These are phyloP conservation scores for Drosophila prolongata DNA, from an alignment of 2,888 invertebrate genomes.

Conservation along the genomic window DNA sequence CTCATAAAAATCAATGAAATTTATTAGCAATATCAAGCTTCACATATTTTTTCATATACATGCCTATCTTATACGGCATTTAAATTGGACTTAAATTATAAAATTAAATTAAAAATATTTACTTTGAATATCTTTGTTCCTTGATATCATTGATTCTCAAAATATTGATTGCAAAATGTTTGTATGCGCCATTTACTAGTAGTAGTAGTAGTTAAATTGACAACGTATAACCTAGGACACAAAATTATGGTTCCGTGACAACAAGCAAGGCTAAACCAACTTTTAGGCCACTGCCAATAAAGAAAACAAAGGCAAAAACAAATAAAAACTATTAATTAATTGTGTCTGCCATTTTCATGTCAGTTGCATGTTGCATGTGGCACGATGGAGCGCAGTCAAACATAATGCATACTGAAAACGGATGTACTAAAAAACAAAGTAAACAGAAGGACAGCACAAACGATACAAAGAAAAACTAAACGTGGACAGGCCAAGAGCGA, in stretches of 20 bases:
- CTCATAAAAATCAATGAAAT: not conserved
- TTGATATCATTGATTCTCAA: not conserved
- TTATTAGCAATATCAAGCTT: not conserved
- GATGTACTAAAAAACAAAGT: constrained; percentile 27
- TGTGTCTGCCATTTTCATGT: constrained; percentile 43
- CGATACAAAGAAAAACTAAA: constrained; percentile 23
- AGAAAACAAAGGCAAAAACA: constrained; percentile 1
- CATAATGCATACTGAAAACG: constrained; percentile 50
- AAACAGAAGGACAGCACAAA: constrained; percentile 17
- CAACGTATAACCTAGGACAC: constrained; percentile 1
- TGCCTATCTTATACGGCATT: no score
- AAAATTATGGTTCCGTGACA: constrained; percentile 21
- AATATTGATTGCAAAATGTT: not conserved
- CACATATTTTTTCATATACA: not conserved
- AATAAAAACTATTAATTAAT: constrained; percentile 34
- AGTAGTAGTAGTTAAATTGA: not conserved
- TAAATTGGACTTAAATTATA: no score
- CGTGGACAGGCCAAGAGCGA: constrained; percentile 4
- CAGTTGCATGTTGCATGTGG: constrained; percentile 42
- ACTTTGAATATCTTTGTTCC: not conserved
- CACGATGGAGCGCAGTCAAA: constrained; percentile 31
- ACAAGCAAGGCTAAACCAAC: constrained; percentile 5
- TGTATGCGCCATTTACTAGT: no score
- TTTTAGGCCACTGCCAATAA: constrained; percentile 21
- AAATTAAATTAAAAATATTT: not conserved